Percentiles rank a stretch among this genome's conserved stretches.
Conservation (phyloP, 2,797 vertebrate species). For the Malacoraja senta region DNA sequence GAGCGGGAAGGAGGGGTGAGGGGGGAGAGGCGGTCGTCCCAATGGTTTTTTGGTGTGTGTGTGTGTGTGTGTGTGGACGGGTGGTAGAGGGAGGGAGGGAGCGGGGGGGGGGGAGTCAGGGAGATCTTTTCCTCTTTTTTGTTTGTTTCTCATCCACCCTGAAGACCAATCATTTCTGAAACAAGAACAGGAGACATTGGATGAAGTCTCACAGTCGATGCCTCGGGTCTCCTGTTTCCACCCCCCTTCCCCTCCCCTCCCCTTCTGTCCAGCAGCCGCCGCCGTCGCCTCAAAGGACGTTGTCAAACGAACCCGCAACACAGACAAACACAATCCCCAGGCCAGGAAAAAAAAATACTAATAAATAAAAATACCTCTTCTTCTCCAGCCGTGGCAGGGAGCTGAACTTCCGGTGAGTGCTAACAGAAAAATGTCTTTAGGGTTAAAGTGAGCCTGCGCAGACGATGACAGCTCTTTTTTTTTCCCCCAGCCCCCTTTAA, state of each 20-base stretch:
- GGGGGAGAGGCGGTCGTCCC: too few species aligned
- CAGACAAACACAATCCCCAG: not conserved
- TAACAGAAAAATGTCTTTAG: slow-evolving; percentile 36
- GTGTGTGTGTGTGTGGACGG: too few species aligned
- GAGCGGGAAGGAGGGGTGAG: too few species aligned
- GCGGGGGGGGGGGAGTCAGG: too few species aligned
- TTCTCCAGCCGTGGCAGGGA: slow-evolving; percentile 40
- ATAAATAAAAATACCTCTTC: slow-evolving; percentile 31
- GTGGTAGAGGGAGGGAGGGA: too few species aligned
- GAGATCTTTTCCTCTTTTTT: not conserved
- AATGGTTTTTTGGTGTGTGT: too few species aligned
- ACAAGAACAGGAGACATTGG: slow-evolving; percentile 24
- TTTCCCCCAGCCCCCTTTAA: not conserved
- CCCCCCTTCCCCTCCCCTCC: not conserved
- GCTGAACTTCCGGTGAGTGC: slow-evolving; percentile 42
- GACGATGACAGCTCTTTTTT: not conserved
- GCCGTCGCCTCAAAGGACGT: not conserved
- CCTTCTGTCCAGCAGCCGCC: not conserved
- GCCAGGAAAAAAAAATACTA: not conserved
- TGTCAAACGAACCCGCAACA: slow-evolving; percentile 1
- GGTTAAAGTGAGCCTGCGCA: slow-evolving; percentile 33
- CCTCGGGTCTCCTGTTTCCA: not conserved
- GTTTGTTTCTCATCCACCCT: not conserved
- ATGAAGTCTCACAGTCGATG: slow-evolving; percentile 8
- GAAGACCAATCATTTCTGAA: slow-evolving; percentile 29